These are phyloP conservation scores for Porites evermanni DNA, from an alignment of 92 coral and sea anemone species.

Conservation along the genomic window DNA sequence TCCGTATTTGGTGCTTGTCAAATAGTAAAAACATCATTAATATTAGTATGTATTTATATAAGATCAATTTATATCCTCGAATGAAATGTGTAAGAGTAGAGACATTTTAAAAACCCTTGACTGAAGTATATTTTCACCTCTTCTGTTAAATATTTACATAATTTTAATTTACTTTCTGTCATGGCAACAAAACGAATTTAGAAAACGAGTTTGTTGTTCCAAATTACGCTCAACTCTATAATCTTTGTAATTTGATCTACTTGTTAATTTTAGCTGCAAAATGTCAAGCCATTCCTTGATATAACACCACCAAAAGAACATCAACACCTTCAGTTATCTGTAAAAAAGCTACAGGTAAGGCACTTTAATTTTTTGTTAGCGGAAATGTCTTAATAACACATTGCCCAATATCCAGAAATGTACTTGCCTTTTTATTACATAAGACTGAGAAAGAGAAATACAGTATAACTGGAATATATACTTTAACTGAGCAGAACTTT, in stretches of 20 bases:
- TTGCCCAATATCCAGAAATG: too few relatives aligned
- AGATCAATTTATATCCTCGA: background rate
- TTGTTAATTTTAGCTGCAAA: slow-evolving; percentile 69
- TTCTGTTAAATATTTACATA: slow-evolving; percentile 15
- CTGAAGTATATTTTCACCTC: background rate
- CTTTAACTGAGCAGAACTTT: too few relatives aligned
- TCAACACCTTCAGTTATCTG: slow-evolving; percentile 71
- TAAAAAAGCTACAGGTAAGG: slow-evolving; percentile 78
- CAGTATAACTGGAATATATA: too few relatives aligned
- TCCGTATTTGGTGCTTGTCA: background rate
- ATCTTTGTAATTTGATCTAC: background rate
- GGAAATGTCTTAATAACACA: too few relatives aligned
- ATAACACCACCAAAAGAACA: slow-evolving; percentile 80
- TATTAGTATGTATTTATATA: background rate
- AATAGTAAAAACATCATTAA: too few relatives aligned
- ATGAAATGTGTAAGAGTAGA: background rate
- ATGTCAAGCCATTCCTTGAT: slow-evolving; percentile 83
- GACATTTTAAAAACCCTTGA: background rate
- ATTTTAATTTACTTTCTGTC: background rate
- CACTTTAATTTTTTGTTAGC: background rate
- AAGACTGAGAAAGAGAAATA: too few relatives aligned
- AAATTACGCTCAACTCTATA: too few relatives aligned
- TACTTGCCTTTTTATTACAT: too few relatives aligned
- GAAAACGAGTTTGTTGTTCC: background rate
- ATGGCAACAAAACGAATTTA: background rate